Evolutionary conservation across 92 coral and sea anemone genomes (phyloP).

Genomic region (Actinernus sp.): DNA sequence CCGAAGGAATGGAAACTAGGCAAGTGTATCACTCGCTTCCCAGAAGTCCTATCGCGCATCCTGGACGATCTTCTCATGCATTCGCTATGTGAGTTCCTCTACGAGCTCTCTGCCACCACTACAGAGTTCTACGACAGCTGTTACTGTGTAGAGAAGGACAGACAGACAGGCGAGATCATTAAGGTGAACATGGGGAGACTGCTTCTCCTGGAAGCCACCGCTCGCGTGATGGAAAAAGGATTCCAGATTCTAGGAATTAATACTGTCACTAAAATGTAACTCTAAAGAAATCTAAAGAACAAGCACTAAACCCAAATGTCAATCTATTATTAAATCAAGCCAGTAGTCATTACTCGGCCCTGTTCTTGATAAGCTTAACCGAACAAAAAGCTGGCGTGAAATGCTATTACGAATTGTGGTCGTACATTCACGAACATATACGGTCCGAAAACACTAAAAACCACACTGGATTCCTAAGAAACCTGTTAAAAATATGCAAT

Average conservation of each 20-base stretch:
- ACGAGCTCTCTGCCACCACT: constrained; percentile 94
- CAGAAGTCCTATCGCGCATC: constrained; percentile 86
- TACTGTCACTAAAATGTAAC: constrained; percentile 91
- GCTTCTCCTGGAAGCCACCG: constrained; percentile 92
- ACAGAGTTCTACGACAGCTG: constrained; percentile 99
- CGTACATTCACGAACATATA: too few relatives aligned
- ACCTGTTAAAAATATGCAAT: too few relatives aligned
- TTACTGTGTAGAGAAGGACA: constrained; percentile 98
- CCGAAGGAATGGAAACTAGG: constrained; percentile 99
- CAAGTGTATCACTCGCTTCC: constrained; percentile 95
- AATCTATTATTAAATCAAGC: too few relatives aligned
- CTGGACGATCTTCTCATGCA: constrained; percentile 92
- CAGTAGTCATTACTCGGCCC: too few relatives aligned
- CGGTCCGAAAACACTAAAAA: too few relatives aligned
- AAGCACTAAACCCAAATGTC: too few relatives aligned
- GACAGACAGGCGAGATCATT: constrained; percentile 86
- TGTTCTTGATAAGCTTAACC: too few relatives aligned
- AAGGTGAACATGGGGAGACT: constrained; percentile 82
- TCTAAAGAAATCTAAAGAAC: background rate
- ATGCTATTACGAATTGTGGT: too few relatives aligned
- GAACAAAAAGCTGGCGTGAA: too few relatives aligned
- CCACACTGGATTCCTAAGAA: too few relatives aligned
- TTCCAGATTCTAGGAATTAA: constrained; percentile 94
- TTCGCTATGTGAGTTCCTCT: constrained; percentile 91
- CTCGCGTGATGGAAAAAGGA: constrained; percentile 93